Conservation (phyloP, 2,888 invertebrate species). For the Drosophila meridionalis region DNA sequence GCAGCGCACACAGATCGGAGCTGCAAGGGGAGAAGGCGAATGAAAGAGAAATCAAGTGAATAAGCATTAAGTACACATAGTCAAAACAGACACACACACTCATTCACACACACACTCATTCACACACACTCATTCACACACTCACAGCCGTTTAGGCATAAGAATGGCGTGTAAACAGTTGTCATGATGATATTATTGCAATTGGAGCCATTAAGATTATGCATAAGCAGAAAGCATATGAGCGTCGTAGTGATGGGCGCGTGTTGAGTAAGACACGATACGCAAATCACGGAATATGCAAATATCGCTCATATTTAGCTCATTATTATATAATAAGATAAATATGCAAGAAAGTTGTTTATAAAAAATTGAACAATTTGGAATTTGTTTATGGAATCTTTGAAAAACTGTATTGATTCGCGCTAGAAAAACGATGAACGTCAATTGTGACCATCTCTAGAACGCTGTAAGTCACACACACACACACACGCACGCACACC, state of each 20-base stretch:
- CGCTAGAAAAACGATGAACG: background rate
- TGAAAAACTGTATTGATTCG: background rate
- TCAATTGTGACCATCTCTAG: background rate
- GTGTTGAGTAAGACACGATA: background rate
- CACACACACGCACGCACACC: background rate
- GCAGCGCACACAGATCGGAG: constrained; percentile 86
- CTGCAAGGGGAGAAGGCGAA: constrained; percentile 82
- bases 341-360: background rate
- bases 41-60: constrained; percentile 42
- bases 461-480: constrained; percentile 2
- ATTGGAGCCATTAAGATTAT: constrained; percentile 13
- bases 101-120: constrained; percentile 3
- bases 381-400: background rate
- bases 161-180: constrained; percentile 9
- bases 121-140: constrained; percentile 3
- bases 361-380: background rate
- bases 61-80: constrained; percentile 3
- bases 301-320: background rate
- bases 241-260: constrained; percentile 1
- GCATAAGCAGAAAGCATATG: constrained; percentile 6
- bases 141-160: constrained; percentile 37
- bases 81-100: background rate
- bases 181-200: constrained; percentile 15
- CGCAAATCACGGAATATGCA: background rate
- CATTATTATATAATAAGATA: background rate